phyloP scores from a whole-genome alignment of 1,140 invertebrate species.

The Pantala flavescens region DNA sequence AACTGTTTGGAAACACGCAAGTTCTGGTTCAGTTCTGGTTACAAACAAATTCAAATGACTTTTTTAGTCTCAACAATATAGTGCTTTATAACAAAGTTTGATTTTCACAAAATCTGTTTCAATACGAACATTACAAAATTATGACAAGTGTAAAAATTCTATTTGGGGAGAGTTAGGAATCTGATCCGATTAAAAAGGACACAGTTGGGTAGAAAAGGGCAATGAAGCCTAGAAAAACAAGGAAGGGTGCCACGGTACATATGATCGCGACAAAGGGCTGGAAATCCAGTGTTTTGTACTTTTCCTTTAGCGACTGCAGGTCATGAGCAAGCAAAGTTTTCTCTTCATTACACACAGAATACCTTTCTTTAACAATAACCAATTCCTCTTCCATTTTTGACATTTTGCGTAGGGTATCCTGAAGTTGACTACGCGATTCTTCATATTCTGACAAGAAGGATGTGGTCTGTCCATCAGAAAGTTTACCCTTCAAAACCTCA shows the following conservation, averaged over 20 bases:
- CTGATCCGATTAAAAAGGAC: slow-evolving; percentile 1
- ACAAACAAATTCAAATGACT: too few species aligned
- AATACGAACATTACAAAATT: slow-evolving; percentile 8
- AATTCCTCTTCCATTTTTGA: slow-evolving; percentile 34
- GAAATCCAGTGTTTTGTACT: slow-evolving; percentile 32
- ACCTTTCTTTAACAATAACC: slow-evolving; percentile 41
- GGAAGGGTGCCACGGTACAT: background rate
- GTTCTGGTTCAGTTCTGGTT: too few species aligned
- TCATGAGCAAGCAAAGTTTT: slow-evolving; percentile 36
- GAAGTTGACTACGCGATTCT: background rate
- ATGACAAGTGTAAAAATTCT: slow-evolving; percentile 3
- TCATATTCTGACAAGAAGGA: background rate
- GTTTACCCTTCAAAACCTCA: background rate
- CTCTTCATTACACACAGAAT: slow-evolving; percentile 35
- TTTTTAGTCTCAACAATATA: background rate
- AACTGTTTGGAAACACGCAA: too few species aligned
- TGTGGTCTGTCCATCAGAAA: background rate
- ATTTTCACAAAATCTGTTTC: background rate
- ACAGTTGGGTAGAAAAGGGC: background rate
- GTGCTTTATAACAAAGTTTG: slow-evolving; percentile 1
- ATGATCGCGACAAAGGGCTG: background rate
- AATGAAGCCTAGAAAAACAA: slow-evolving; percentile 3
- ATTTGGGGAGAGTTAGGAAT: background rate
- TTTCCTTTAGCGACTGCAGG: slow-evolving; percentile 30
- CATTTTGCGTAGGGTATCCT: background rate